Percentiles rank a stretch among this genome's conserved stretches.
Evolutionary conservation across 2,113 vertebrate species (phyloP).

Genomic region (Bagarius yarrelli): DNA sequence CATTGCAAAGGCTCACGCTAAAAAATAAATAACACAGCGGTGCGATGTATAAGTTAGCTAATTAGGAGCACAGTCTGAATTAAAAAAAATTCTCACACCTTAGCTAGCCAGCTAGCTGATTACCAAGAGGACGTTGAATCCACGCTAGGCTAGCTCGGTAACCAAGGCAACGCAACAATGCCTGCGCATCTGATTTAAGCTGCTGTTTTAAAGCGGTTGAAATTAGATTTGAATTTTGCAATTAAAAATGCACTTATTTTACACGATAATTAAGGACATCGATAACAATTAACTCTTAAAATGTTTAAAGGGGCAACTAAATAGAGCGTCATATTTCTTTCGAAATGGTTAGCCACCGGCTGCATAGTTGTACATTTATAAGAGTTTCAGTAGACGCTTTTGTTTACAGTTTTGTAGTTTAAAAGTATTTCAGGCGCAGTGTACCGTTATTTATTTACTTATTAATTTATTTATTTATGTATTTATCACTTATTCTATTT

Average conservation of each 20-base stretch:
- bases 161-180: conserved; percentile 30
- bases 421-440: neutral
- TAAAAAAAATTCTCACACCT: neutral
- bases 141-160: conserved; percentile 35
- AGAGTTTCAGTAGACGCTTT: neutral
- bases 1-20: neutral
- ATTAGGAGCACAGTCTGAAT: too few relatives aligned
- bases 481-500: neutral
- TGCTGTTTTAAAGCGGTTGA: neutral
- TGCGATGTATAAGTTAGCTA: neutral
- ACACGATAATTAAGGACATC: neutral
- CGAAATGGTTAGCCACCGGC: too few relatives aligned
- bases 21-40: neutral
- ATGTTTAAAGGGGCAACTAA: neutral
- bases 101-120: conserved; percentile 25
- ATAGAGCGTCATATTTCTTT: neutral
- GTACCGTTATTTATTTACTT: too few relatives aligned
- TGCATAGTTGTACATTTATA: neutral
- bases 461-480: neutral
- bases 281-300: neutral
- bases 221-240: neutral
- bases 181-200: neutral
- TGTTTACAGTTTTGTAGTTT: neutral
- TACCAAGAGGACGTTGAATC: conserved; percentile 1
- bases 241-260: neutral